phyloP scores from a whole-genome alignment of 2,113 vertebrate species.

The Paramormyrops kingsleyae region DNA sequence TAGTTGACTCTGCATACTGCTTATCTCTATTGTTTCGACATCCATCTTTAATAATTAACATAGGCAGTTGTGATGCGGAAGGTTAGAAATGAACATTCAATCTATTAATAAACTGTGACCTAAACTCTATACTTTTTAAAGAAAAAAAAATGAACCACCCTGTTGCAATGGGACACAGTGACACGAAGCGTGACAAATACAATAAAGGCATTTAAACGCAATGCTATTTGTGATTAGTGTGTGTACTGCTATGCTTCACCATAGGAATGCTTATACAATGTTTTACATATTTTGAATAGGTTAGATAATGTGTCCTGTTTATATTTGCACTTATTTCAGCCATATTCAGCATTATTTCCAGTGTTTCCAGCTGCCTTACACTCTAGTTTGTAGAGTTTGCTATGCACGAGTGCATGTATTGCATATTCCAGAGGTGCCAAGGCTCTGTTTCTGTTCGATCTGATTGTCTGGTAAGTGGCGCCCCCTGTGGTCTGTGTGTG shows the following conservation, averaged over 20 bases:
- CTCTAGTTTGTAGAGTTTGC: not conserved
- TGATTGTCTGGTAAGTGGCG: not conserved
- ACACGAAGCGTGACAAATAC: not conserved
- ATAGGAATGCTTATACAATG: not conserved
- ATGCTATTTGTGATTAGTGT: not conserved
- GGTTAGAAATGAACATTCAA: conserved; percentile 31
- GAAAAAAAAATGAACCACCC: not conserved
- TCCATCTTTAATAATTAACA: conserved; percentile 44
- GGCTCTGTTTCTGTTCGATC: not conserved
- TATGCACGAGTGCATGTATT: not conserved
- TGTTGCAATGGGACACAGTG: not conserved
- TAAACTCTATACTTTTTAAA: not conserved
- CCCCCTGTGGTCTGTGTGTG: not conserved
- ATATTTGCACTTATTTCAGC: not conserved
- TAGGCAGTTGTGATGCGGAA: conserved; percentile 10
- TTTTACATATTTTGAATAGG: not conserved
- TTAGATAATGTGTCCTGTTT: not conserved
- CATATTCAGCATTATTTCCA: not conserved
- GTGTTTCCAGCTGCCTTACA: not conserved
- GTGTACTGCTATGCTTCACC: not conserved
- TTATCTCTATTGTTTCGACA: conserved; percentile 40
- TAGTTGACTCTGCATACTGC: conserved; percentile 18
- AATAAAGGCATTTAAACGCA: not conserved
- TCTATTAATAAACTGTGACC: conserved; percentile 4
- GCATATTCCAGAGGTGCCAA: not conserved